These are phyloP conservation scores for Anthonomus grandis DNA, from an alignment of 1,140 invertebrate genomes.

Conservation along the genomic window DNA sequence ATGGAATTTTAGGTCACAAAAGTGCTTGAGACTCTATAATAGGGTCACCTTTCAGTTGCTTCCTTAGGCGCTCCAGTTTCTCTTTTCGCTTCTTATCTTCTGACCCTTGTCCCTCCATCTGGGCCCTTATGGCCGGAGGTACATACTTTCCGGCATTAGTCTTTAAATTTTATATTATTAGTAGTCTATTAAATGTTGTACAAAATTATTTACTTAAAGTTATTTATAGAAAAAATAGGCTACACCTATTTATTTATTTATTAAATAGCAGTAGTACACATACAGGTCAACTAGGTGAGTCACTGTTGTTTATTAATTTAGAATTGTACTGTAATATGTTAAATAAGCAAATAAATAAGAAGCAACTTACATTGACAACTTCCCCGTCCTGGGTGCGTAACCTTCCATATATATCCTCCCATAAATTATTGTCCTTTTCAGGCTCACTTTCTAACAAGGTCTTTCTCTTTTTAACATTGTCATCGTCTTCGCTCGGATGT, in stretches of 20 bases:
- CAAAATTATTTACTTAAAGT: no score
- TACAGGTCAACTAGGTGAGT: no score
- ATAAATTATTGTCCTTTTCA: conserved; percentile 49
- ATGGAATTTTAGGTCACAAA: neutral
- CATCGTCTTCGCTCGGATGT: neutral
- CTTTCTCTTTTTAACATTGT: conserved; percentile 30
- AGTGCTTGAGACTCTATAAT: neutral
- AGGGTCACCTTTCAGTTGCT: conserved; percentile 71
- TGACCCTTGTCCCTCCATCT: conserved; percentile 39
- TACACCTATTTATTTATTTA: no score
- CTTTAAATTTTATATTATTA: conserved; percentile 36
- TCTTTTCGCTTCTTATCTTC: conserved; percentile 56
- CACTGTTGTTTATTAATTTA: no score
- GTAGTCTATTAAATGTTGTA: neutral
- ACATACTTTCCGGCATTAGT: conserved; percentile 67
- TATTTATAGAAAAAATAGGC: neutral
- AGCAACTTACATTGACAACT: conserved; percentile 29
- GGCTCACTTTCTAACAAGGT: conserved; percentile 27
- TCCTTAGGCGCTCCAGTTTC: conserved; percentile 63
- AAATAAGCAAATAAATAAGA: neutral
- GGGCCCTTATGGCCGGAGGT: conserved; percentile 72
- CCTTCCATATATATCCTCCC: conserved; percentile 95
- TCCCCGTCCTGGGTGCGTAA: conserved; percentile 71
- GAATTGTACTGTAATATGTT: no score
- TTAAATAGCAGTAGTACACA: no score